Evolutionary conservation across 2,888 invertebrate genomes (phyloP), one percentile per base, ranked within the genome.

Genomic region (Quadroppia sp.): DNA sequence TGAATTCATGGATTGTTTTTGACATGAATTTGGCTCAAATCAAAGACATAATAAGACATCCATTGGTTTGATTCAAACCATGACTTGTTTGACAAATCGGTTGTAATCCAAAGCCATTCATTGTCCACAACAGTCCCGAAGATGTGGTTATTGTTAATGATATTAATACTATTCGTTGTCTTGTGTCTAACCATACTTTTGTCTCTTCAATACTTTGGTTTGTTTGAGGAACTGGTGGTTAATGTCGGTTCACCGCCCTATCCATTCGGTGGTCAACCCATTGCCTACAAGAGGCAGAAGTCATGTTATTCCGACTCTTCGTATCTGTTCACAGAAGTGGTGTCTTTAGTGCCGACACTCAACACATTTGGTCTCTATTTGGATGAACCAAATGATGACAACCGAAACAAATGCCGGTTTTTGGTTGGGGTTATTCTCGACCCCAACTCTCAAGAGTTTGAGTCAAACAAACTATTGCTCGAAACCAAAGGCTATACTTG

Each of bases 261-360:
- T 61, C n/a, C 59, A 30, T 79, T 82, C 45, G 78, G 78, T 7
- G 78, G 80, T 59, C 78, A 80, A 13, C 75, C 78, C 28, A 78
- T 83, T 15, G 83, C 82, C 11, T 84, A 84, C 79, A 83, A 83
- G 77, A 82, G 82, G 78, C 80, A 80, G 17, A 78, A 80, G 53
- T 84, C 84, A 3, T 81, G 83, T 0, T 84, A 84, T 80, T 81
- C 81, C 75, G 80, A 83, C 71, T 79, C 81, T 67, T 83, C 83
- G 6, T 78, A 78, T 2, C 75, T 82, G 15, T 84, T 83, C 77
- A 82, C 82, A 1, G 83, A 84, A 79, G 80, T 81, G 1, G 79
- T 80, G 48, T 79, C 78, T n/a, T 76, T 83, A 32, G 80, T 81
- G 2, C 83, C 84, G 1, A 77, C 80, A 48, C 77, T 80, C 71